Percentiles rank a stretch among this genome's conserved stretches.
These are phyloP conservation scores for Pleuronectes platessa DNA, from an alignment of 2,113 vertebrate genomes.

Conservation along the genomic window DNA sequence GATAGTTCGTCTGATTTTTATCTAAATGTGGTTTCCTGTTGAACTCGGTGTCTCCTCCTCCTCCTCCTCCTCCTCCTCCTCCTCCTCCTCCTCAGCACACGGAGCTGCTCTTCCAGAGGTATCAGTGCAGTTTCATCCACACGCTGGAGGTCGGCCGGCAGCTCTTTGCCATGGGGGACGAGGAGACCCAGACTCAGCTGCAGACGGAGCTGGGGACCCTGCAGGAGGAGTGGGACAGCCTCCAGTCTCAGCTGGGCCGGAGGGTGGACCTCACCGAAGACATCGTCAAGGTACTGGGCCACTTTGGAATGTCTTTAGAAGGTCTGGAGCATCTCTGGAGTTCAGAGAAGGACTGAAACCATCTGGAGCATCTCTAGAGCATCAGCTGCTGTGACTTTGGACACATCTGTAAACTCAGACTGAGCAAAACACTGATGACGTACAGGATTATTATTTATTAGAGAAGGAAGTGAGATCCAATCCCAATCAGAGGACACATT, in stretches of 20 bases:
- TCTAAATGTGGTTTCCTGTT: too few species aligned
- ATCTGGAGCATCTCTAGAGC: too few species aligned
- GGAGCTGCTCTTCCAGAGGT: conserved; percentile 84
- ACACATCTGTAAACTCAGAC: too few species aligned
- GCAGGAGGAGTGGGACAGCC: conserved; percentile 85
- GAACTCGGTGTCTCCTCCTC: background rate
- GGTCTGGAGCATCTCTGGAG: too few species aligned
- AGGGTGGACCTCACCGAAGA: conserved; percentile 71
- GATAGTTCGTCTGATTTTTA: background rate
- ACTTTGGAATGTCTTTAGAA: background rate
- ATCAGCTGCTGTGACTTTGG: too few species aligned
- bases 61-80: too few species aligned
- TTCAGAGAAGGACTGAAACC: too few species aligned
- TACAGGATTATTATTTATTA: too few species aligned
- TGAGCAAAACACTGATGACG: too few species aligned
- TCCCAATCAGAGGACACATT: too few species aligned
- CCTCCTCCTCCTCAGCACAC: conserved; percentile 78
- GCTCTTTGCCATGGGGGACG: conserved; percentile 77
- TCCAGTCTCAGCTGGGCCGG: conserved; percentile 77
- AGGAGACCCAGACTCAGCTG: conserved; percentile 75
- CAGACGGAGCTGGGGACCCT: conserved; percentile 82
- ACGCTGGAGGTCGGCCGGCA: conserved; percentile 85
- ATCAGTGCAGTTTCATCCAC: conserved; percentile 81
- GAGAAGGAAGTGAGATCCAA: too few species aligned
- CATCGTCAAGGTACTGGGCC: conserved; percentile 76